Evolutionary conservation across 2,888 invertebrate genomes (phyloP).

Genomic region (Criorhina ranunculi): DNA sequence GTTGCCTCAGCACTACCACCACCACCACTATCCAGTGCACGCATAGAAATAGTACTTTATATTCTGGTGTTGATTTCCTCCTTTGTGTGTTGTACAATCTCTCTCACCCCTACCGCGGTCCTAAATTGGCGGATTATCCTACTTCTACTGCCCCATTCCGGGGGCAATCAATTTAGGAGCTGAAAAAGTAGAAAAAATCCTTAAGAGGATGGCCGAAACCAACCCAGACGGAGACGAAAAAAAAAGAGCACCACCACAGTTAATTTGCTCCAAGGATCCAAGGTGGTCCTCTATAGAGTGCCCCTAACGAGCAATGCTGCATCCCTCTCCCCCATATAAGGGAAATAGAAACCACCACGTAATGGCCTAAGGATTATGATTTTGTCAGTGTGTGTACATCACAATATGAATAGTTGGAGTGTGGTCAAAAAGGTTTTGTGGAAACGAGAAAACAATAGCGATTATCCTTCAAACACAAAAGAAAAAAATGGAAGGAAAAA

Average conservation of each 20-base stretch:
- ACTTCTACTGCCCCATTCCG: constrained; percentile 10
- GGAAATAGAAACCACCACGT: constrained; percentile 31
- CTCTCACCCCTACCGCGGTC: background rate
- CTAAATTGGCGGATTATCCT: constrained; percentile 59
- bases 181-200: constrained; percentile 32
- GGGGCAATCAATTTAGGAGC: constrained; percentile 52
- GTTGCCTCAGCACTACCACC: background rate
- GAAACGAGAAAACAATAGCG: constrained; percentile 44
- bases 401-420: constrained; percentile 27
- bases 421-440: constrained; percentile 18
- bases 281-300: constrained; percentile 40
- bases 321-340: background rate
- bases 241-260: constrained; percentile 16
- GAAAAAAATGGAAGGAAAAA: background rate
- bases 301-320: constrained; percentile 28
- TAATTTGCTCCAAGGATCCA: constrained; percentile 50
- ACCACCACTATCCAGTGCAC: constrained; percentile 39
- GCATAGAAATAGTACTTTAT: constrained; percentile 59
- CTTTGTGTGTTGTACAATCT: constrained; percentile 41
- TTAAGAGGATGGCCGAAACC: background rate
- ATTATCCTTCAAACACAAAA: constrained; percentile 32
- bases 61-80: constrained; percentile 59
- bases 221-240: background rate
- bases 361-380: constrained; percentile 51
- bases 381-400: constrained; percentile 38